phyloP scores from a whole-genome alignment of 37 sponge, comb jelly and placozoan genomes.

The Aphrocallistes beatrix region DNA sequence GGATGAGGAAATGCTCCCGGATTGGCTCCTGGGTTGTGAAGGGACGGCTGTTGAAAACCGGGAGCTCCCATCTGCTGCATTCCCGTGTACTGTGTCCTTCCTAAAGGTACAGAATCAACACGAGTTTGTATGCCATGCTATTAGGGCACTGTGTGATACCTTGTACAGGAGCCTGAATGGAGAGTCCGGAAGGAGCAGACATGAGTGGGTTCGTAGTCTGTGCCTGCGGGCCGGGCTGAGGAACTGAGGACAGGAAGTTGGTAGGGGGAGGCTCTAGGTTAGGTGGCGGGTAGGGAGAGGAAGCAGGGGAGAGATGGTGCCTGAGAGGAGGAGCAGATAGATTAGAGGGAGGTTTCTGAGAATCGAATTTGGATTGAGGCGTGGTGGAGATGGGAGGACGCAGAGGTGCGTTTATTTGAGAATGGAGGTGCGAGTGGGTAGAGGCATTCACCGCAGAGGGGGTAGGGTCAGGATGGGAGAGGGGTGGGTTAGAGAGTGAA shows the following conservation, averaged over 20 bases:
- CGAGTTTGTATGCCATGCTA: too few relatives aligned
- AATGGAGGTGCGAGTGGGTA: not conserved
- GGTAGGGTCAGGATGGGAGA: not conserved
- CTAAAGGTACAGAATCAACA: too few relatives aligned
- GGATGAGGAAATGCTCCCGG: too few relatives aligned
- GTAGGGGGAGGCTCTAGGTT: not conserved
- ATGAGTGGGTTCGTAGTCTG: too few relatives aligned
- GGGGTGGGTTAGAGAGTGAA: not conserved
- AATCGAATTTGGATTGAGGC: not conserved
- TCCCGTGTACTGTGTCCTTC: too few relatives aligned
- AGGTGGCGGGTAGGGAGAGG: not conserved
- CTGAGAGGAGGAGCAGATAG: not conserved
- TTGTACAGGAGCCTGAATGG: too few relatives aligned
- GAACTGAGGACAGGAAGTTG: not conserved
- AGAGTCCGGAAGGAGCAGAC: too few relatives aligned
- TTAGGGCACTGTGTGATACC: too few relatives aligned
- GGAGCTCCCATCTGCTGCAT: too few relatives aligned
- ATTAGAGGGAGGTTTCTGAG: not conserved
- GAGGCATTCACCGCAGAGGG: not conserved
- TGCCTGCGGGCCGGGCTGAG: not conserved
- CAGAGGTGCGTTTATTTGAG: not conserved
- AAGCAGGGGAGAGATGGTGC: not conserved
- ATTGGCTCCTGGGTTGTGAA: too few relatives aligned
- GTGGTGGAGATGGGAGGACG: not conserved
- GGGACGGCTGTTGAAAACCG: too few relatives aligned